Conservation (phyloP, 2,797 vertebrate genomes). For the Poecilia picta region DNA sequence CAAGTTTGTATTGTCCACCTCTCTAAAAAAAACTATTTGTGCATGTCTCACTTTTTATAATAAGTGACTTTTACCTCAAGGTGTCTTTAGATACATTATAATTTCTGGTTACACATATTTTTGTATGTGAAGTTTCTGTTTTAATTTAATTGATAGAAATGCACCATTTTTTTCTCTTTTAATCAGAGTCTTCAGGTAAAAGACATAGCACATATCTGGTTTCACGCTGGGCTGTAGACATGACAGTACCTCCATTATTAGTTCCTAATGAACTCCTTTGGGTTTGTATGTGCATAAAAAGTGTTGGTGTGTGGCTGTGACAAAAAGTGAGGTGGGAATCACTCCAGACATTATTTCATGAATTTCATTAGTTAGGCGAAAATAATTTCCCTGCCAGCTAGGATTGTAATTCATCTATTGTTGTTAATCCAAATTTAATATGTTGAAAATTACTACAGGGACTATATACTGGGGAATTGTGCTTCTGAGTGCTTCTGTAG, state of each 20-base stretch:
- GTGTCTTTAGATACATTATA: not conserved
- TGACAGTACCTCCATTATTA: conserved; percentile 52
- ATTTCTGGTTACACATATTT: not conserved
- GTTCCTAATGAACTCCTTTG: conserved; percentile 63
- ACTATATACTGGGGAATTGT: conserved; percentile 14
- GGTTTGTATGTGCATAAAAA: conserved; percentile 26
- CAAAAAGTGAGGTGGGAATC: conserved; percentile 47
- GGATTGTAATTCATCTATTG: conserved; percentile 69
- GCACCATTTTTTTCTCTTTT: conserved; percentile 49
- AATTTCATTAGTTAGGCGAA: conserved; percentile 75
- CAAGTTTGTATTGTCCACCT: not conserved
- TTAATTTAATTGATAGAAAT: not conserved
- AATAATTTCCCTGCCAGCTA: conserved; percentile 71
- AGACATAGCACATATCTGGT: conserved; percentile 32
- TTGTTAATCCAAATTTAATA: conserved; percentile 78
- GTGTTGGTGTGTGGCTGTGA: conserved; percentile 14
- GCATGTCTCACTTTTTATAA: not conserved
- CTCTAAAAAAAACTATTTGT: not conserved
- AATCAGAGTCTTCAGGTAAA: conserved; percentile 53
- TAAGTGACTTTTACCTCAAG: not conserved
- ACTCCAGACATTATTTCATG: conserved; percentile 64
- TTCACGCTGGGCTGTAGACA: conserved; percentile 58
- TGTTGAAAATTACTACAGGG: conserved; percentile 66
- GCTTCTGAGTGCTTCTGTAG: conserved; percentile 21
- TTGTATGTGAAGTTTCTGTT: not conserved